Evolutionary conservation across 2,888 invertebrate genomes (phyloP).

Genomic region (Dascillus cervinus): DNA sequence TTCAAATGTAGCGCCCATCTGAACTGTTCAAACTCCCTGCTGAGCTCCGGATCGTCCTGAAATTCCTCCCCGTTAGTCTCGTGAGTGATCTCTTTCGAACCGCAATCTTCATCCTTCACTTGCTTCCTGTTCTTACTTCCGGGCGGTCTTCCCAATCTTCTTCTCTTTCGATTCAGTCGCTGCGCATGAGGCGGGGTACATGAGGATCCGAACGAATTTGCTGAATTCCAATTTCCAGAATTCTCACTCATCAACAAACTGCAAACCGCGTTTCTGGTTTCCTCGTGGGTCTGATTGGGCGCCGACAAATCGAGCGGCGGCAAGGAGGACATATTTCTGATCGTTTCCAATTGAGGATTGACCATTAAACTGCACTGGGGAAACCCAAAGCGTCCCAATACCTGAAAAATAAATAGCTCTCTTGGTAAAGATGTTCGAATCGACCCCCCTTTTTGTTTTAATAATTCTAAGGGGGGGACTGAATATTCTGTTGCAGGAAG

Average conservation of each 20-base stretch:
- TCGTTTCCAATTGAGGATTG: constrained; percentile 39
- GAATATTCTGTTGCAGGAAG: no score
- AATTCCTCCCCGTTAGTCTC: constrained; percentile 30
- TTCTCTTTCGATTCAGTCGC: constrained; percentile 12
- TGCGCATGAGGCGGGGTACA: constrained; percentile 4
- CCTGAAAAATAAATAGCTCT: constrained; percentile 24
- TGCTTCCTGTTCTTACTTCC: constrained; percentile 25
- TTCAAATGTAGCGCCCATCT: constrained; percentile 25
- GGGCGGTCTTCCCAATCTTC: constrained; percentile 26
- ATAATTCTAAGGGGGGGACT: no score
- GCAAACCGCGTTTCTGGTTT: constrained; percentile 15
- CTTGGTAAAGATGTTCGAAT: no score
- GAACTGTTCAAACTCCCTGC: constrained; percentile 37
- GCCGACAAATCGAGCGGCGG: constrained; percentile 17
- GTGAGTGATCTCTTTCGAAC: constrained; percentile 14
- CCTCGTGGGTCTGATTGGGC: constrained; percentile 11
- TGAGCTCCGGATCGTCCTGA: constrained; percentile 39
- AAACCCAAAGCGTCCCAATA: constrained; percentile 38
- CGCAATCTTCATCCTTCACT: constrained; percentile 11
- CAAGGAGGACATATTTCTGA: constrained; percentile 26
- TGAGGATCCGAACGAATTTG: constrained; percentile 3
- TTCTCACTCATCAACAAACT: constrained; percentile 13
- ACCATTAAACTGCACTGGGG: constrained; percentile 39
- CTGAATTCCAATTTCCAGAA: constrained; percentile 1
- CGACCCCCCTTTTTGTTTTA: no score